phyloP scores from a whole-genome alignment of 2,888 invertebrate genomes.

The Tenthredo amoena region DNA sequence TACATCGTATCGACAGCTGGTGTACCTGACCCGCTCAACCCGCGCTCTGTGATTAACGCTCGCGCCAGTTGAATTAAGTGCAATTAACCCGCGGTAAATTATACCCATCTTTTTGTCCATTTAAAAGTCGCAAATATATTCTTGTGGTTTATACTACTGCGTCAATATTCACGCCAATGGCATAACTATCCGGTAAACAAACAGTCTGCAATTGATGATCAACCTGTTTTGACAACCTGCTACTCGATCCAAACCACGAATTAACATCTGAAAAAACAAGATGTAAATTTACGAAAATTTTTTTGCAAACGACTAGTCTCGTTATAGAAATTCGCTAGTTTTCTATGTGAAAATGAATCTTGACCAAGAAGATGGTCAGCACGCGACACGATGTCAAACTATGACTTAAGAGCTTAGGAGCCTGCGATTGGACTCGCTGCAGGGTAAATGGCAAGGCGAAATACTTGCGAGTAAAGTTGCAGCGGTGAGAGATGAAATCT shows the following conservation, averaged over 20 bases:
- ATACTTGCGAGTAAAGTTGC: not conserved
- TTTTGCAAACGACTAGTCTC: no score
- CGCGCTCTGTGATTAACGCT: constrained; percentile 71
- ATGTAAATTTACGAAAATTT: no score
- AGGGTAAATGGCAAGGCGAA: not conserved
- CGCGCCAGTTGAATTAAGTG: constrained; percentile 71
- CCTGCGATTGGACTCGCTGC: not conserved
- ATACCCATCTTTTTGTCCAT: constrained; percentile 55
- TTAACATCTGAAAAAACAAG: not conserved
- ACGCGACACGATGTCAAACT: constrained; percentile 35
- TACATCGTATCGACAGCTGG: constrained; percentile 71
- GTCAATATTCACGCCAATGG: not conserved
- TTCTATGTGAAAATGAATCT: not conserved
- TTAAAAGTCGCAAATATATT: constrained; percentile 65
- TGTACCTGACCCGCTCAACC: constrained; percentile 71
- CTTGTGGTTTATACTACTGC: constrained; percentile 52
- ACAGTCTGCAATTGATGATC: not conserved
- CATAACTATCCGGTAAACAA: not conserved
- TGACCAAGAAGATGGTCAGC: not conserved
- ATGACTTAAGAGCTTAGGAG: constrained; percentile 10
- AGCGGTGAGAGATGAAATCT: constrained; percentile 29
- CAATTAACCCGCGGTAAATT: constrained; percentile 73
- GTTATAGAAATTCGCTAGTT: no score
- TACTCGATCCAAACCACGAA: not conserved
- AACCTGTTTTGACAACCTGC: not conserved